These are phyloP conservation scores for Menidia beryllina DNA, from an alignment of 2,113 vertebrate species.

Conservation along the genomic window DNA sequence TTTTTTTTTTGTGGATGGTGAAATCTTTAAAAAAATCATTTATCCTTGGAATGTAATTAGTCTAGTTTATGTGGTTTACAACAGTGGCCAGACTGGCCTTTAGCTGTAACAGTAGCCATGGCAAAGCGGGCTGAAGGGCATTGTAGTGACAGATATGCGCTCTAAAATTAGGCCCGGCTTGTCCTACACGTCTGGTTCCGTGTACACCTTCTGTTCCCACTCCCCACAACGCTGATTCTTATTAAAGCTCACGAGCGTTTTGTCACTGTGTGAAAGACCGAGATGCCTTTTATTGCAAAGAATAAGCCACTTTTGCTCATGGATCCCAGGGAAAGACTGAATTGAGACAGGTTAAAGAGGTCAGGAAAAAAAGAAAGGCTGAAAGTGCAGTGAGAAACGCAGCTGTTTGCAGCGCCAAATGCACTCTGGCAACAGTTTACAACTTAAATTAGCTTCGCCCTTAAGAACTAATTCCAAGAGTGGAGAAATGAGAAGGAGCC, in stretches of 20 bases:
- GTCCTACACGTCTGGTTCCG: slow-evolving; percentile 38
- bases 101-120: slow-evolving; percentile 15
- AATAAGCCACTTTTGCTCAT: slow-evolving; percentile 3
- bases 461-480: slow-evolving; percentile 56
- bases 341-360: slow-evolving; percentile 30
- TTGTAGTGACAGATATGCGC: slow-evolving; percentile 49
- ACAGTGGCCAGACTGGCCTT: neutral
- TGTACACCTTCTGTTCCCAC: slow-evolving; percentile 35
- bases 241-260: neutral
- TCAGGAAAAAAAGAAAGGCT: slow-evolving; percentile 53
- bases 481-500: slow-evolving; percentile 40
- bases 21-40: neutral
- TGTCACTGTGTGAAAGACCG: neutral
- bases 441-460: slow-evolving; percentile 67
- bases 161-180: slow-evolving; percentile 66
- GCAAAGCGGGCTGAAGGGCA: slow-evolving; percentile 36
- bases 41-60: neutral
- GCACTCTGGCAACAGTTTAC: slow-evolving; percentile 58
- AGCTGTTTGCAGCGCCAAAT: slow-evolving; percentile 59
- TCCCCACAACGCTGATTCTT: slow-evolving; percentile 7
- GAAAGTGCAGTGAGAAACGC: slow-evolving; percentile 46
- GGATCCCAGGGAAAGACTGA: slow-evolving; percentile 36
- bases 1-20: no score
- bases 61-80: neutral
- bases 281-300: no score